phyloP scores from a whole-genome alignment of 2,797 vertebrate genomes.

The Acanthurus tractus region DNA sequence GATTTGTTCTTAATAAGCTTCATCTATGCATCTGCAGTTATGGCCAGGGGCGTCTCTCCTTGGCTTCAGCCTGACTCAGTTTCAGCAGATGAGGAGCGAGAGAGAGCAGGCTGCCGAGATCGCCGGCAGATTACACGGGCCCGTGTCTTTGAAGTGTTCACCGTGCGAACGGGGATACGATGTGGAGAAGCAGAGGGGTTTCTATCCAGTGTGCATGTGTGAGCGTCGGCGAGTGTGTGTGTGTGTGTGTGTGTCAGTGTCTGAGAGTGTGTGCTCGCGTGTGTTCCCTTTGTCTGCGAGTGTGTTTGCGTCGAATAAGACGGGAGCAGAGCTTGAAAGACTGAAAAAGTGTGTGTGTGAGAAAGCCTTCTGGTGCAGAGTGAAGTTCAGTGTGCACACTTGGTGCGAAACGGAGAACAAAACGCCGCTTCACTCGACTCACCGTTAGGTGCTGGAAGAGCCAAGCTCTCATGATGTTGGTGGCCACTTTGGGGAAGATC shows the following conservation, averaged over 20 bases:
- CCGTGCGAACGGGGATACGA: slow-evolving; percentile 49
- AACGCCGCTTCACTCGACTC: slow-evolving; percentile 84
- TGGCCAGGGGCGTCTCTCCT: slow-evolving; percentile 71
- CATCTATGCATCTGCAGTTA: slow-evolving; percentile 69
- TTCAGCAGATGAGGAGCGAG: slow-evolving; percentile 65
- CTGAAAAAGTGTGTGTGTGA: neutral
- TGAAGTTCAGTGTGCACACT: slow-evolving; percentile 38
- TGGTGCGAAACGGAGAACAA: slow-evolving; percentile 43
- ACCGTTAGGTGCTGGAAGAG: slow-evolving; percentile 99
- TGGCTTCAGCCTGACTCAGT: slow-evolving; percentile 74
- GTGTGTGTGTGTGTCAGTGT: slow-evolving; percentile 20
- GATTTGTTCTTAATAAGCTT: slow-evolving; percentile 76
- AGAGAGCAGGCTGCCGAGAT: slow-evolving; percentile 56
- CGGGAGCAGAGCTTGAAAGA: neutral
- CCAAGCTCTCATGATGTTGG: slow-evolving; percentile 99
- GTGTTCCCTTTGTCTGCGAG: slow-evolving; percentile 30
- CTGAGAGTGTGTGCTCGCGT: slow-evolving; percentile 16
- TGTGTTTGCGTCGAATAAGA: slow-evolving; percentile 31
- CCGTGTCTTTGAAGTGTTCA: slow-evolving; percentile 73
- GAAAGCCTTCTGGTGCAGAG: slow-evolving; percentile 29
- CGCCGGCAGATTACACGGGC: slow-evolving; percentile 65
- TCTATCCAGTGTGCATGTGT: neutral
- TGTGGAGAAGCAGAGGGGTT: slow-evolving; percentile 6
- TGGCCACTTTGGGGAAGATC: slow-evolving; percentile 99
- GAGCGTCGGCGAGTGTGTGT: neutral